These are phyloP conservation scores for Scelioninae gen. 1 DNA, from an alignment of 2,888 invertebrate genomes.

Conservation along the genomic window DNA sequence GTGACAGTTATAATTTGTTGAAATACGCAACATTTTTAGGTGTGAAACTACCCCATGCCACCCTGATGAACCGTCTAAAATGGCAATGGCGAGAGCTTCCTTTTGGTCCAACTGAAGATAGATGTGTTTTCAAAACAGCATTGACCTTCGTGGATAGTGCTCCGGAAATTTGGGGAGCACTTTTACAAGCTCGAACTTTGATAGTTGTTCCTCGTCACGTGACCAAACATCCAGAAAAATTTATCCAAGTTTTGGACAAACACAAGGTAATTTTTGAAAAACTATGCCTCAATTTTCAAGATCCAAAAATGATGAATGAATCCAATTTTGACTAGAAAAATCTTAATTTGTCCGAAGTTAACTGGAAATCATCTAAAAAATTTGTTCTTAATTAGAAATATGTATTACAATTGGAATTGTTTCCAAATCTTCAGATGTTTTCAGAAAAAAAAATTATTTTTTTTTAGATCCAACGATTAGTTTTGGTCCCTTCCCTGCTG, in stretches of 20 bases:
- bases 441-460: background rate
- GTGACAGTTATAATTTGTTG: too few species aligned
- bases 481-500: conserved; percentile 93
- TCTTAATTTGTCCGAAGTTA: too few species aligned
- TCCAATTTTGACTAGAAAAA: too few species aligned
- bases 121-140: conserved; percentile 95
- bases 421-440: background rate
- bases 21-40: conserved; percentile 85
- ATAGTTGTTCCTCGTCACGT: conserved; percentile 90
- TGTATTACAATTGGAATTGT: background rate
- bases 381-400: background rate
- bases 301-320: too few species aligned
- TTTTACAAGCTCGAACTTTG: conserved; percentile 89
- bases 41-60: conserved; percentile 91
- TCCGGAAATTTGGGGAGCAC: conserved; percentile 94
- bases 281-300: too few species aligned
- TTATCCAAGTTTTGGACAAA: conserved; percentile 88
- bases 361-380: too few species aligned
- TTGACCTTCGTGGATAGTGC: conserved; percentile 96
- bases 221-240: conserved; percentile 91
- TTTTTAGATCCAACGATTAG: conserved; percentile 90
- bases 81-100: conserved; percentile 96
- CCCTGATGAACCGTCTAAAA: conserved; percentile 91
- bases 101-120: conserved; percentile 87
- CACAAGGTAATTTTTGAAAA: conserved; percentile 86